Percentiles rank a stretch among this genome's conserved stretches.
phyloP scores from a whole-genome alignment of 1,140 invertebrate species.

The Leptinotarsa texana region DNA sequence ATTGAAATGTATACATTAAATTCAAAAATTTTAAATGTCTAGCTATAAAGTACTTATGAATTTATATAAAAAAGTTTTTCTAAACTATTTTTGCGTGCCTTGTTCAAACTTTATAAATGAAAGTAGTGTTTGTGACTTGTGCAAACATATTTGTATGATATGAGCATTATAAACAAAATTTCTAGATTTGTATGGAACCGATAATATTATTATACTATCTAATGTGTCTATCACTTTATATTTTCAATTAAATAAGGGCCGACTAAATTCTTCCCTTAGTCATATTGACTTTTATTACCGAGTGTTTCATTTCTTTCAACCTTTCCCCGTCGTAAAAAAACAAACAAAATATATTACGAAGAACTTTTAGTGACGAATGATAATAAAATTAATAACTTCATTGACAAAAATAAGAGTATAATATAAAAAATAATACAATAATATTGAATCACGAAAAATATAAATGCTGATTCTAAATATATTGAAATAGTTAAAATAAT shows the following conservation, averaged over 20 bases:
- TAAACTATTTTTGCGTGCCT: constrained; percentile 51
- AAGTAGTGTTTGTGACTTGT: constrained; percentile 41
- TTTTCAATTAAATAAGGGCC: constrained; percentile 52
- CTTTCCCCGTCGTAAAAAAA: not conserved
- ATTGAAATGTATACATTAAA: constrained; percentile 20
- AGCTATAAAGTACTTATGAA: constrained; percentile 36
- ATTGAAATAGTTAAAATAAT: too few species aligned
- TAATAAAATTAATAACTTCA: too few species aligned
- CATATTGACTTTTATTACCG: constrained; percentile 50
- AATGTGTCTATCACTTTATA: constrained; percentile 52
- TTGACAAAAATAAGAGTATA: too few species aligned
- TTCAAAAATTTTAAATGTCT: constrained; percentile 34
- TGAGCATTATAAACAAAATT: constrained; percentile 46
- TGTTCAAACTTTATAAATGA: constrained; percentile 48
- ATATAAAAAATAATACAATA: too few species aligned
- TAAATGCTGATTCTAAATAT: too few species aligned
- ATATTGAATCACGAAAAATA: too few species aligned
- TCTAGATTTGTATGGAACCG: constrained; percentile 51
- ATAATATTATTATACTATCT: constrained; percentile 45
- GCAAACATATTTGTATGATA: constrained; percentile 41
- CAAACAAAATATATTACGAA: too few species aligned
- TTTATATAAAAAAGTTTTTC: constrained; percentile 40
- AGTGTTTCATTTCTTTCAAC: constrained; percentile 14
- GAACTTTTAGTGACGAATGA: too few species aligned
- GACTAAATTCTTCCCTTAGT: constrained; percentile 51